Percentiles rank a stretch among this genome's conserved stretches.
These are phyloP conservation scores for Sympetrum striolatum DNA, from an alignment of 2,888 invertebrate genomes.

Conservation along the genomic window DNA sequence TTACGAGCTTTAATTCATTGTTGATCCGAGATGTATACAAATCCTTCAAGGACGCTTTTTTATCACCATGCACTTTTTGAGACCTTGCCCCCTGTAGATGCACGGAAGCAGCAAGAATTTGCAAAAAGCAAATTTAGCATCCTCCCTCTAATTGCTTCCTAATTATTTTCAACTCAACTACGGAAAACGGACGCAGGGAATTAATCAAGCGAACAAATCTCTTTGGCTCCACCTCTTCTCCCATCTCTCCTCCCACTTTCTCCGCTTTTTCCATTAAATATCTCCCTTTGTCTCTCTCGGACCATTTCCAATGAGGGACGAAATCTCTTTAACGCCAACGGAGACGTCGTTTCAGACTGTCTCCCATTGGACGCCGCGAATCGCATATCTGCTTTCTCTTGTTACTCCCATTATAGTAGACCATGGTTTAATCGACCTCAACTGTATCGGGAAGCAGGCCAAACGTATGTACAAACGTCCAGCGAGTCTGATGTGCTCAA, in stretches of 20 bases:
- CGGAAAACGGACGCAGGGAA: background rate
- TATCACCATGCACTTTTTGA: no score
- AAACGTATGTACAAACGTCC: no score
- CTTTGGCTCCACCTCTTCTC: background rate
- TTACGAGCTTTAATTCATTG: no score
- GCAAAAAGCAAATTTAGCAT: no score
- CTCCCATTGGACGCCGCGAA: background rate
- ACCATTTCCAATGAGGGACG: constrained; percentile 18
- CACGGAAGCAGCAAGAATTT: no score
- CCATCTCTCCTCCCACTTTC: background rate
- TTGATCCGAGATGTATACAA: no score
- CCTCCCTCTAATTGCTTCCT: background rate
- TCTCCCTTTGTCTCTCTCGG: background rate
- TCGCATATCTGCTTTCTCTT: background rate
- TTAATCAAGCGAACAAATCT: background rate
- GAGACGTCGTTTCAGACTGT: background rate
- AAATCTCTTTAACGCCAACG: background rate
- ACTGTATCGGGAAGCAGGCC: no score
- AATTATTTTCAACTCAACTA: background rate
- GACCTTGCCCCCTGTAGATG: no score
- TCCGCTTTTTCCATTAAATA: background rate
- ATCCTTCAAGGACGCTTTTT: no score
- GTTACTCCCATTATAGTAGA: no score
- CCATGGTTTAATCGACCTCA: no score
- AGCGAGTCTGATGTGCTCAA: no score